Evolutionary conservation across 2,888 invertebrate species (phyloP), one percentile per base, ranked within the genome.

Genomic region (Andricus curvator): DNA sequence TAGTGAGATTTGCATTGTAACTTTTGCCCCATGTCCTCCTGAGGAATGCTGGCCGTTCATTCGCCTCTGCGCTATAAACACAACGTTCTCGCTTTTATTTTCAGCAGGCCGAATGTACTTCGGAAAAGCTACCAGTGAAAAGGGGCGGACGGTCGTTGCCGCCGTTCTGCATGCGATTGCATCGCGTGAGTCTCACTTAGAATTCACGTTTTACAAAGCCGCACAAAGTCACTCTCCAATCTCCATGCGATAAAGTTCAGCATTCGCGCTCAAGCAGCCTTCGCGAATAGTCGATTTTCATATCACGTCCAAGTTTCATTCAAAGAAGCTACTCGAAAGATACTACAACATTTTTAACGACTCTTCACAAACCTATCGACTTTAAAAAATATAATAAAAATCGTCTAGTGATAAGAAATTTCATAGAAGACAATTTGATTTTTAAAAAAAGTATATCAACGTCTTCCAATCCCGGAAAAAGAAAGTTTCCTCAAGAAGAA

Each of bases 31-130:
- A 56, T 33, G n/a, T 56, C 20, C 70, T 70, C 70, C 48, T 11
- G 74, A 56, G 51, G n/a, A 74, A 74, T 74, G 80, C 81, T 76
- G 79, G 25, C 64, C 65, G 62, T 83, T 81, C 85, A 82, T 88
- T 87, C 83, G 83, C 84, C 85, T 81, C 79, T 33, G 83, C 48
- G 80, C 83, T 84, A 83, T 82, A 85, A 80, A 79, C 77, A 66
- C 82, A 65, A 67, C 44, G 79, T 37, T 64, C 78, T 79, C 77
- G 74, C 74, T 74, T 74, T 83, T 83, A 83, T 83, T 83, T 83
- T 81, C 79, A 83, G 83, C 62, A 60, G 44, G n/a, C 68, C 22
- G 25, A 81, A 78, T 68, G 77, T 66, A 25, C 48, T 78, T 68
- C 67, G 78, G 67, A 78, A 78, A 78, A 78, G 66, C 33, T n/a